Evolutionary conservation across 2,888 invertebrate species (phyloP), one percentile per base, ranked within the genome.

Genomic region (Pollenia amentaria): DNA sequence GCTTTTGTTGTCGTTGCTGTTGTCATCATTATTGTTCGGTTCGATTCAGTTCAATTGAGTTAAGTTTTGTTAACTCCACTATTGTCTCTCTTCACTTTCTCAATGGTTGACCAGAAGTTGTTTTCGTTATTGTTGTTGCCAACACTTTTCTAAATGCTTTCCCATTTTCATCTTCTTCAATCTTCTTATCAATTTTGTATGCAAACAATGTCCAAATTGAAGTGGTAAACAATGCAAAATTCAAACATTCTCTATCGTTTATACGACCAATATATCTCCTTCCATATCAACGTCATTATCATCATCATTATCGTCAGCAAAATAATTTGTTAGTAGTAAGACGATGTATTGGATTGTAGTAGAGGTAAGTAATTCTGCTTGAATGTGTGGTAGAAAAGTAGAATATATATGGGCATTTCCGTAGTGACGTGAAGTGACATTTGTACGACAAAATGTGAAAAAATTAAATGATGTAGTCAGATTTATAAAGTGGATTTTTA

Each of bases 121-220:
- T 42, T 11, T 3, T 7, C 7, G 16, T 42, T 40, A 12, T 40
- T n/a, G 7, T 16, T 42, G 29, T 42, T 38, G 7, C 51, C 12
- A 51, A 69, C 38, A 69, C 40, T 12, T 16, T 11, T 6, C 16
- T 51, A 29, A 18, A 48, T 12, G 2, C 11, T 48, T 70, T 51
- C 29, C 29, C 18, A 51, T 21, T 18, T 51, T 67, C n/a, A 55
- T 77, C 42, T 9, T 40, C 21, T 42, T 51, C 51, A 40, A 69
- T 69, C 12, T 51, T 38, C 75, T 87, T 89, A 90, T 90, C 91
- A 91, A 90, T 91, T 91, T 90, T 81, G 90, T 91, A 91, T 90
- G 91, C 91, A 91, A 91, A 91, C 92, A 91, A 89, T 91, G 90
- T 90, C 89, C 89, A 90, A 91, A 90, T 89, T 90, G 90, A 89